phyloP scores from a whole-genome alignment of 2,113 vertebrate genomes.

The Cheilinus undulatus region DNA sequence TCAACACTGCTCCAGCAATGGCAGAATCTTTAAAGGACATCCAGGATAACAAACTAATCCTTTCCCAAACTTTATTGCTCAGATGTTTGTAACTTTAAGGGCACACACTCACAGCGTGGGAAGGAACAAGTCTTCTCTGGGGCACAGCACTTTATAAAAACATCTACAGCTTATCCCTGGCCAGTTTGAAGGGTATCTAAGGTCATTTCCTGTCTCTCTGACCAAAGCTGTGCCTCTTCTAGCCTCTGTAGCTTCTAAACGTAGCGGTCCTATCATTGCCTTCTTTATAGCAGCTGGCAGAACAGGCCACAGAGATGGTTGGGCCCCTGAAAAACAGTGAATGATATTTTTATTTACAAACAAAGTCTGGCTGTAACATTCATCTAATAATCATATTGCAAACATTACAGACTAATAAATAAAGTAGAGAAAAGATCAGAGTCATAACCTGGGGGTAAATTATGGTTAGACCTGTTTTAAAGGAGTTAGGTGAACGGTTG shows the following conservation, averaged over 20 bases:
- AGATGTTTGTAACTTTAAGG: background rate
- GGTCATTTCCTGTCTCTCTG: background rate
- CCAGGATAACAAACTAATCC: background rate
- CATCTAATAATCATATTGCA: no score
- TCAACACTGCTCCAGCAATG: conserved; percentile 2
- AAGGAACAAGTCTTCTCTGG: background rate
- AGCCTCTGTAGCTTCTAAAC: background rate
- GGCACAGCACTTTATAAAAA: background rate
- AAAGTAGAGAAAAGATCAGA: no score
- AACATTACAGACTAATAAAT: no score
- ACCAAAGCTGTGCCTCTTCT: background rate
- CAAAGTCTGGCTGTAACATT: no score
- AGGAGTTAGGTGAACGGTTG: no score
- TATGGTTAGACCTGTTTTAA: no score
- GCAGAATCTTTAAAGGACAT: conserved; percentile 27
- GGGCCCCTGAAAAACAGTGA: no score
- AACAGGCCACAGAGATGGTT: no score
- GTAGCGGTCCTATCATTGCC: no score
- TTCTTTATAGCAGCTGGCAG: no score
- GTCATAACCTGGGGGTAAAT: no score
- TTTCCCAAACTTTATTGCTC: background rate
- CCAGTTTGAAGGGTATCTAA: background rate
- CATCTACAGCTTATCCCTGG: background rate
- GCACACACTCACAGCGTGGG: background rate
- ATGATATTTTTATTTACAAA: no score